phyloP scores from a whole-genome alignment of 2,888 invertebrate genomes.

The Germaria angustata region DNA sequence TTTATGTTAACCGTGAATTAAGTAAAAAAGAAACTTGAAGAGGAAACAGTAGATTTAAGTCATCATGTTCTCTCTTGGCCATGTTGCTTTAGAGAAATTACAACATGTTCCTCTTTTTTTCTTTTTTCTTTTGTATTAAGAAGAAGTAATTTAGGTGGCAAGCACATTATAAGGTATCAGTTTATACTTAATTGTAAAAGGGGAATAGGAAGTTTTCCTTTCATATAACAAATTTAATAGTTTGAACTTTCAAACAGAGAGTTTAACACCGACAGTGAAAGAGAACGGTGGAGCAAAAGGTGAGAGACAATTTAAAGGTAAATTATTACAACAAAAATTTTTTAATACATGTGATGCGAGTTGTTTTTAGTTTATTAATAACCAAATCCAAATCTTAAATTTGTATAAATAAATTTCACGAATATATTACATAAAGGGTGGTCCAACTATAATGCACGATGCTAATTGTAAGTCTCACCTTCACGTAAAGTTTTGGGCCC shows the following conservation, averaged over 20 bases:
- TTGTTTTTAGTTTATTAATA: too few relatives aligned
- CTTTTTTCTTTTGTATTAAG: not conserved
- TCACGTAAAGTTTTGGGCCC: too few relatives aligned
- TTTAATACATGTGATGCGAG: too few relatives aligned
- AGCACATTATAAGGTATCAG: constrained; percentile 50
- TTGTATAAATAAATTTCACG: too few relatives aligned
- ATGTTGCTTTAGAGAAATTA: not conserved
- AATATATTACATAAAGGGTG: too few relatives aligned
- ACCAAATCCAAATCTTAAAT: too few relatives aligned
- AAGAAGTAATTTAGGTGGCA: constrained; percentile 24
- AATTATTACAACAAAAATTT: too few relatives aligned
- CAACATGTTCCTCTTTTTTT: constrained; percentile 18
- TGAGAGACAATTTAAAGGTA: too few relatives aligned
- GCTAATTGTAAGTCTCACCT: too few relatives aligned
- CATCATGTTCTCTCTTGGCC: not conserved
- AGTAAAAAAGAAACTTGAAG: constrained; percentile 1
- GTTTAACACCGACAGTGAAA: constrained; percentile 17
- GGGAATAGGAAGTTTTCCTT: constrained; percentile 7
- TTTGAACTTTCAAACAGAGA: constrained; percentile 37
- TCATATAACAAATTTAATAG: constrained; percentile 50
- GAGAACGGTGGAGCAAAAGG: constrained; percentile 22
- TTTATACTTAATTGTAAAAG: constrained; percentile 58
- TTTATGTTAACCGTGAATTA: constrained; percentile 51
- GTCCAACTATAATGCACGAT: too few relatives aligned
- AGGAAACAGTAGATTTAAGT: not conserved